Evolutionary conservation across 2,113 vertebrate species (phyloP), one percentile per base, ranked within the genome.

Genomic region (Labrus mixtus): DNA sequence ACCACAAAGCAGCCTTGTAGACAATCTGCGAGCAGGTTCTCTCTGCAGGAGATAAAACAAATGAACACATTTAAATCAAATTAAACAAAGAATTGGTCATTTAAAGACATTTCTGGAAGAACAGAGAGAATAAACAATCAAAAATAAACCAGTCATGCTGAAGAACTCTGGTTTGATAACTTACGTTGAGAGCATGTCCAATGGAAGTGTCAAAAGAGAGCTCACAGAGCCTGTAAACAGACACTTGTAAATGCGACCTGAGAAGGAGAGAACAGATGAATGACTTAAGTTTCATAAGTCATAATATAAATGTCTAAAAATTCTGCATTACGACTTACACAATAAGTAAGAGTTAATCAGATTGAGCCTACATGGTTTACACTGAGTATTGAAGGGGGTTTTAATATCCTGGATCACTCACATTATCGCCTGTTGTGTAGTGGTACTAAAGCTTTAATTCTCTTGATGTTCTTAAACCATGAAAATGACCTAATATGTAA

Each of bases 181-280:
- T 98, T 93, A 99, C 98, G 98, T 99, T 58, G 98, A 99, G 64
- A 99, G 94, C 96, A 99, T 99, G 92, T 99, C 98, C 88, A 99
- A 91, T 0, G 98, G 98, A 93, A 99, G 95, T 39, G 98, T 99
- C 95, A 99, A 94, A 81, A 99, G 95, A 59, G 98, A 99, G 97
- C 98, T 99, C 95, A 99, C 97, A 84, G 98, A 99, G 95, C 98
- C 98, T 79, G 98, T 99, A 96, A 99, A 99, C 94, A 99, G 96
- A 96, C 98, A 99, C 96, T 99, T 99, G 94, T 99, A 99, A 93
- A 99, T 99, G 73, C 98, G 98, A 94, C 98, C 98, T 99, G 76
- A 53, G 3, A 69, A 0, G 77, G 19, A 75, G 6, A 77, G 1
- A 83, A 0, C 33, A 67, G 15, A 66, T 12, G 7, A 62, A 75